Evolutionary conservation across 2,797 vertebrate species (phyloP).

Genomic region (Coregonus suidteri): DNA sequence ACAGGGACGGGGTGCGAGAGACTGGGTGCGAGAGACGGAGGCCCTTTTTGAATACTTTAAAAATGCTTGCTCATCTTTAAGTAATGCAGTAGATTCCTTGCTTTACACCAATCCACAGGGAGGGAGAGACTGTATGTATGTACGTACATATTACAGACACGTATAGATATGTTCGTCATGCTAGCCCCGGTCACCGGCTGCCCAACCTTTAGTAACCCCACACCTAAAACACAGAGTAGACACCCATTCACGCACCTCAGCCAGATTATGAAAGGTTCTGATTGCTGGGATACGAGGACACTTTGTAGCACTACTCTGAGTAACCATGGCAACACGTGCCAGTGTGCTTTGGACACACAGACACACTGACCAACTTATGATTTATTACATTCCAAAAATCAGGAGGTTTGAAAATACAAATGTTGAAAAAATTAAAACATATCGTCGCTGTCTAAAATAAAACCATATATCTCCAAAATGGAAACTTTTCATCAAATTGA

Average conservation of each 20-base stretch:
- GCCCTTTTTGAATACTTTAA: no score
- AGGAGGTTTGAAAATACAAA: not conserved
- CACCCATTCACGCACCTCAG: not conserved
- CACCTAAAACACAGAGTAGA: no score
- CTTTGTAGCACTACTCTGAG: slow-evolving; percentile 31
- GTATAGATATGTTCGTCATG: no score
- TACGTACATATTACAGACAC: not conserved
- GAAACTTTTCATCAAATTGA: not conserved
- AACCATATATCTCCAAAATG: no score
- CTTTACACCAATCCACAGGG: not conserved
- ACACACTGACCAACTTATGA: not conserved
- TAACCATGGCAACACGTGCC: slow-evolving; percentile 69
- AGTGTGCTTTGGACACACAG: not conserved
- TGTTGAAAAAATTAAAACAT: not conserved
- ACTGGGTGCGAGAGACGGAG: no score
- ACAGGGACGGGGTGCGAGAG: no score
- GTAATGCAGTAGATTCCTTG: not conserved
- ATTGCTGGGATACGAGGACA: not conserved
- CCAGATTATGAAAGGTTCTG: not conserved
- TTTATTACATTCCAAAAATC: not conserved
- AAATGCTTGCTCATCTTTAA: not conserved
- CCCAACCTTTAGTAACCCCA: not conserved
- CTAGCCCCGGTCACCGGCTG: not conserved
- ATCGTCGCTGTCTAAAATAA: no score
- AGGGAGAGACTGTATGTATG: not conserved